Conservation (phyloP, 1,140 invertebrate species). For the Apolygus lucorum region DNA sequence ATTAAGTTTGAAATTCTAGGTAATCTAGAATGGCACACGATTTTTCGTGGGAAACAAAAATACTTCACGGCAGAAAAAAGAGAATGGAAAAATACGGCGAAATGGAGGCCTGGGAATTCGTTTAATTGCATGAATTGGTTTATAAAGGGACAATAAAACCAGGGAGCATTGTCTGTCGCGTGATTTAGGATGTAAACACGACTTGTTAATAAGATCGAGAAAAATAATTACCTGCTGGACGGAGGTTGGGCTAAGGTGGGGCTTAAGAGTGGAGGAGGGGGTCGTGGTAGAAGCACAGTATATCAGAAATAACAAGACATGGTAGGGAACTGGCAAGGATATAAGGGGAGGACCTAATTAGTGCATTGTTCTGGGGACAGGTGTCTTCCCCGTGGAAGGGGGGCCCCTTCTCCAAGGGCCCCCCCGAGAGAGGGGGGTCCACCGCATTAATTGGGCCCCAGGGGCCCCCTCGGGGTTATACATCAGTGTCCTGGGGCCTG, state of each 20-base stretch:
- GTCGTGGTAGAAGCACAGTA: not conserved
- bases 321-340: not conserved
- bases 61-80: no score
- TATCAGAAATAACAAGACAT: not conserved
- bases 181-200: not conserved
- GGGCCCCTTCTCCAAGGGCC: no score
- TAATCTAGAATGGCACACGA: no score
- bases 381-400: not conserved
- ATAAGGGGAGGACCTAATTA: not conserved
- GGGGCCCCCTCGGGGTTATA: not conserved
- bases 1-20: no score
- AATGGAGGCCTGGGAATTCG: not conserved
- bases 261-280: not conserved
- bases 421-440: no score
- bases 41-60: no score
- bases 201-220: not conserved
- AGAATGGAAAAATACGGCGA: no score
- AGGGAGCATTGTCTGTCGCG: not conserved
- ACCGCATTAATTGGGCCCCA: not conserved
- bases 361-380: not conserved
- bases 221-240: not conserved
- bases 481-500: not conserved
- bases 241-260: not conserved
- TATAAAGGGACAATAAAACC: not conserved
- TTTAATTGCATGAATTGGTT: not conserved